Evolutionary conservation across 2,888 invertebrate genomes (phyloP), one percentile per base, ranked within the genome.

Genomic region (Chorisops tibialis): DNA sequence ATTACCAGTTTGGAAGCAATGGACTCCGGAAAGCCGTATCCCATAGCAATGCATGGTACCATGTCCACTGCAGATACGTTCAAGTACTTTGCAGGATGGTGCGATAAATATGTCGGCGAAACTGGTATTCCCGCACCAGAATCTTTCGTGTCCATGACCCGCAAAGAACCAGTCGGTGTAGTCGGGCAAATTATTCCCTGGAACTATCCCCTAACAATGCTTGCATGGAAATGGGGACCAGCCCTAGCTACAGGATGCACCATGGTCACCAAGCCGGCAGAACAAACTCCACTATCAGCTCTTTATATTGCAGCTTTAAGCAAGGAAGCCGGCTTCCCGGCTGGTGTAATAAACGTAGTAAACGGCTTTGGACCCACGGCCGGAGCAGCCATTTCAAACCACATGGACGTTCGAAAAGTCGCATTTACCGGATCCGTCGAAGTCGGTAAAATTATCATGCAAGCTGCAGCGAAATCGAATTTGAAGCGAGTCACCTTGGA

Each of bases 81-180:
- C 18, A 80, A 83, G 63, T 90, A 91, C 71, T 90, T 88, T 75
- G 93, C 91, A 62, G 93, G 93, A 30, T 92, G 87, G 86, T 86
- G 89, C 52, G 93, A 94, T 75, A 94, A 95, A 79, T 87, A 89
- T 70, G 87, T 88, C 70, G 94, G 94, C 18, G 86, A 87, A 68
- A 91, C 91, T 1, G n/a, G n/a, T n/a, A 88, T 93, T 67, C 93
- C 93, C n/a, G 79, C 86, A 62, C 85, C 87, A 82, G 85, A 84
- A 74, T 87, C 86, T 4, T 79, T 79, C 63, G 79, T 90, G 67
- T 78, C 85, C 1, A 81, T 88, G 78, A 88, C 88, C 0, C 79
- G 83, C 38, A 85, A 86, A 70, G 88, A 91, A 72, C 89, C 91
- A 0, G 80, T 91, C 37, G 91, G 91, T 11, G 88, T 91, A 4